These are phyloP conservation scores for Cydia amplana DNA, from an alignment of 1,140 invertebrate genomes.

Conservation along the genomic window DNA sequence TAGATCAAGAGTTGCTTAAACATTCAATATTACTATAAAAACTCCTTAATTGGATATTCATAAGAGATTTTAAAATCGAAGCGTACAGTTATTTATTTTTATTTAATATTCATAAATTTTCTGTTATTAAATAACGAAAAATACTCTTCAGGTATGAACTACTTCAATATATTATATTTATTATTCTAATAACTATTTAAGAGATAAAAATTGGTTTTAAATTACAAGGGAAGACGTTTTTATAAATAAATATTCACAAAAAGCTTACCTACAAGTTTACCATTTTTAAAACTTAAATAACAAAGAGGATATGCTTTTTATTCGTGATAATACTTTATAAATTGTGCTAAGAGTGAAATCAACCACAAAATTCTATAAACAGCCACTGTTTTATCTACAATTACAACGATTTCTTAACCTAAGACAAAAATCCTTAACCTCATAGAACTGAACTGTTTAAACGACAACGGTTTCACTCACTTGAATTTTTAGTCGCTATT, in stretches of 20 bases:
- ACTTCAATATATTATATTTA: constrained; percentile 13
- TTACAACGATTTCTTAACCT: neutral
- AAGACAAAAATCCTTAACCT: constrained; percentile 1
- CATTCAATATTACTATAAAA: constrained; percentile 47
- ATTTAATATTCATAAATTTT: constrained; percentile 43
- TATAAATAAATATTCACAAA: constrained; percentile 15
- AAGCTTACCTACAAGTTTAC: neutral
- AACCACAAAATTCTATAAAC: constrained; percentile 2
- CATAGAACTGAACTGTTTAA: neutral
- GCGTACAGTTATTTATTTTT: constrained; percentile 40
- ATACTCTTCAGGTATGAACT: constrained; percentile 29
- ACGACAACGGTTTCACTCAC: too few relatives aligned
- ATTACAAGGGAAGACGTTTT: constrained; percentile 29
- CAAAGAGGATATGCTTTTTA: constrained; percentile 7
- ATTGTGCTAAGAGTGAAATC: constrained; percentile 12
- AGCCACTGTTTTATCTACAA: constrained; percentile 16
- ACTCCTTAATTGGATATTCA: constrained; percentile 52
- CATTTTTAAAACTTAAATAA: constrained; percentile 23
- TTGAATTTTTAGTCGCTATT: too few relatives aligned
- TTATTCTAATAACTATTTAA: neutral
- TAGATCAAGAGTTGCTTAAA: constrained; percentile 45
- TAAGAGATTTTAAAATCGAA: constrained; percentile 55
- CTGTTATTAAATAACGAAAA: constrained; percentile 38
- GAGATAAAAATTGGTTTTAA: constrained; percentile 6
- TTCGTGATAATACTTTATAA: constrained; percentile 26